Conservation (phyloP, 1,140 invertebrate species). For the Drosophila trapezifrons region DNA sequence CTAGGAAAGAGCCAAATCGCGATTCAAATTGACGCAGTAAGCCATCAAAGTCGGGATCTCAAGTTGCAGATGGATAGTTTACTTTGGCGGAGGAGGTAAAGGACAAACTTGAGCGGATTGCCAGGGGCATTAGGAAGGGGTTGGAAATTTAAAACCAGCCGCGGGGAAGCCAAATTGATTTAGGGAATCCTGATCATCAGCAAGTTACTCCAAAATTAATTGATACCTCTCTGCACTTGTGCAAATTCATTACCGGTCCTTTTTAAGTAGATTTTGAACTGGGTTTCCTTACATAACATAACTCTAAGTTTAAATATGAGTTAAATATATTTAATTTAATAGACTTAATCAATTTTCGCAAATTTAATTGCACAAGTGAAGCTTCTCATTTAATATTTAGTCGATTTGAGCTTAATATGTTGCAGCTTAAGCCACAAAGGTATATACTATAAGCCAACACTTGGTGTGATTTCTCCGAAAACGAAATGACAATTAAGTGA, state of each 20-base stretch:
- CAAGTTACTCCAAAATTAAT: conserved; percentile 14
- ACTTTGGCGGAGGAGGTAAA: conserved; percentile 2
- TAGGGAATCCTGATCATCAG: conserved; percentile 16
- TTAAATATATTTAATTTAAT: background rate
- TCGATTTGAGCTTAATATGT: too few relatives aligned
- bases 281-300: background rate
- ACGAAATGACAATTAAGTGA: conserved; percentile 16
- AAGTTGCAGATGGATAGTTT: conserved; percentile 53
- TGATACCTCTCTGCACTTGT: background rate
- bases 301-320: too few relatives aligned
- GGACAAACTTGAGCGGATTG: conserved; percentile 17
- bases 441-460: background rate
- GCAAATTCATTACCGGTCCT: background rate
- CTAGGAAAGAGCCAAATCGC: conserved; percentile 34
- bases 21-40: conserved; percentile 42
- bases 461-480: background rate
- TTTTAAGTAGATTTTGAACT: too few relatives aligned
- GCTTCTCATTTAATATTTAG: background rate
- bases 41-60: conserved; percentile 45
- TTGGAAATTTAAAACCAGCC: conserved; percentile 5
- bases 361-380: too few relatives aligned
- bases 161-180: conserved; percentile 14
- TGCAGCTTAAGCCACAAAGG: background rate
- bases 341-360: background rate
- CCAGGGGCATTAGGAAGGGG: background rate